Conservation (phyloP, 2,888 invertebrate genomes). For the Acanthosepion lycidas region DNA sequence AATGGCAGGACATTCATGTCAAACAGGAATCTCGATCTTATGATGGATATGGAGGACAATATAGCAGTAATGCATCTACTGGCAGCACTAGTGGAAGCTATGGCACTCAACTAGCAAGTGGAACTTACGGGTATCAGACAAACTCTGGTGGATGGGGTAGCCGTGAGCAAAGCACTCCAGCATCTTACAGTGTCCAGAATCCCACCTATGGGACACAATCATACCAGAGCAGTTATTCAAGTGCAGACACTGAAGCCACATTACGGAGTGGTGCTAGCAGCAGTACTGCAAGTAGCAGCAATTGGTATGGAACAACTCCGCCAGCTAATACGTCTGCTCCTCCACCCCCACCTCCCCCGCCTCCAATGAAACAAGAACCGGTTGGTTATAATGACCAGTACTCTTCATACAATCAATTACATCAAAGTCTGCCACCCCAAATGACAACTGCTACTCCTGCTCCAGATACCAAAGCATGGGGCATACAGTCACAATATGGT, state of each 20-base stretch:
- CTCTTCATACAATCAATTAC: not conserved
- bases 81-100: not conserved
- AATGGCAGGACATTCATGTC: constrained; percentile 44
- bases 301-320: not conserved
- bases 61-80: not conserved
- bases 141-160: not conserved
- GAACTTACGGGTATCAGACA: constrained; percentile 36
- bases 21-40: constrained; percentile 36
- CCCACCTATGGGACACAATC: not conserved
- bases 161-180: constrained; percentile 23
- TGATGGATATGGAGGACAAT: constrained; percentile 35
- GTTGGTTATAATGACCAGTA: constrained; percentile 36
- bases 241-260: not conserved
- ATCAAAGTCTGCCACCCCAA: not conserved
- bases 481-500: not conserved
- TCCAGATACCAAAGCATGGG: constrained; percentile 6
- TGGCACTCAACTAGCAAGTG: not conserved
- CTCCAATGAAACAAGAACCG: constrained; percentile 40
- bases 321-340: constrained; percentile 11
- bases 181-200: constrained; percentile 42
- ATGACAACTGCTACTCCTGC: not conserved
- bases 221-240: constrained; percentile 37
- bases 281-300: not conserved
- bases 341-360: constrained; percentile 3
- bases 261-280: not conserved